phyloP scores from a whole-genome alignment of 2,797 vertebrate species.

The Apogon hyalosoma region DNA sequence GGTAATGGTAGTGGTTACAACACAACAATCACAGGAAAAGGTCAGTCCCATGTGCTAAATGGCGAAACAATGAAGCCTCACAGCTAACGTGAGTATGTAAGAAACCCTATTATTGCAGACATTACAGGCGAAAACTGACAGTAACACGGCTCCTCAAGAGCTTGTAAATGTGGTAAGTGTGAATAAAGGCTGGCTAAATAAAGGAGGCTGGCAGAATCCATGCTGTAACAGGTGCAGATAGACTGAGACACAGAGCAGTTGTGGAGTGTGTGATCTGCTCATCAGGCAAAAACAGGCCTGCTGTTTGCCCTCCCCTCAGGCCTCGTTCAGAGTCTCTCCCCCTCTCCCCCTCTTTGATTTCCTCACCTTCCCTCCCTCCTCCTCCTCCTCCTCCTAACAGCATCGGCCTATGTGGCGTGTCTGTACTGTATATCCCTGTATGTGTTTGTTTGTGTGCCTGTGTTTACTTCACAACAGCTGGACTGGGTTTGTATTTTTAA shows the following conservation, averaged over 20 bases:
- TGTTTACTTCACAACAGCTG: slow-evolving; percentile 76
- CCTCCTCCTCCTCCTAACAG: slow-evolving; percentile 25
- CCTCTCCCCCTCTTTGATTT: slow-evolving; percentile 36
- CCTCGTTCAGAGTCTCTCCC: slow-evolving; percentile 32
- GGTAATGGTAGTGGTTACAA: not conserved
- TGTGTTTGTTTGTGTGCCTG: slow-evolving; percentile 67
- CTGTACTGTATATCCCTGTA: slow-evolving; percentile 39
- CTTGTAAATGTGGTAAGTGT: slow-evolving; percentile 40
- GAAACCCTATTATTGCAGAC: slow-evolving; percentile 14
- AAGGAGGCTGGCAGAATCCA: slow-evolving; percentile 15
- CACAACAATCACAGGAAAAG: not conserved
- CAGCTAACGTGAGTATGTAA: slow-evolving; percentile 9
- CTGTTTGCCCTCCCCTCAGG: slow-evolving; percentile 61
- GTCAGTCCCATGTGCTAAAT: slow-evolving; percentile 1
- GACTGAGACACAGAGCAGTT: slow-evolving; percentile 28
- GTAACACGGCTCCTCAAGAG: slow-evolving; percentile 27
- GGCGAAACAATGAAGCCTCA: not conserved
- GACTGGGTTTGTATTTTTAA: slow-evolving; percentile 58
- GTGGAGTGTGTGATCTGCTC: slow-evolving; percentile 44
- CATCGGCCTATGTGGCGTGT: slow-evolving; percentile 44
- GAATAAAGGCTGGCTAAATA: slow-evolving; percentile 36
- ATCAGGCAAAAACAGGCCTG: slow-evolving; percentile 47
- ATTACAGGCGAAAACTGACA: slow-evolving; percentile 9
- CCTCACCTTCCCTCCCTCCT: slow-evolving; percentile 11
- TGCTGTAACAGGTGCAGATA: slow-evolving; percentile 52